Conservation (phyloP, 2,113 vertebrate genomes). For the Semnornis frantzii region DNA sequence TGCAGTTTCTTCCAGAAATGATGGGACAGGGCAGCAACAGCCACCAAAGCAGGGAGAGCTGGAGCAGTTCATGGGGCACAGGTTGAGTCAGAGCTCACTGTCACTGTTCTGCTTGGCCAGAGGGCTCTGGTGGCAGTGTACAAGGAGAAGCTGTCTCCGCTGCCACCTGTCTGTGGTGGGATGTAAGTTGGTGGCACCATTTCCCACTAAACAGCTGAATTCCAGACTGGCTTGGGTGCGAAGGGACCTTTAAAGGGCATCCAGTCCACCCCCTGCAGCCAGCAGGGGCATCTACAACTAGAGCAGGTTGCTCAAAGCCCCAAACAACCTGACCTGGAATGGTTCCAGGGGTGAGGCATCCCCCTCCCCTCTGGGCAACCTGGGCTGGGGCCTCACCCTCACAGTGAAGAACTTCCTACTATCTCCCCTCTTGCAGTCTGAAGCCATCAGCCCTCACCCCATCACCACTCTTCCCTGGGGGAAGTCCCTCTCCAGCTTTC, state of each 20-base stretch:
- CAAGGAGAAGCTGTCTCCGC: background rate
- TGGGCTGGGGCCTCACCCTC: too few relatives aligned
- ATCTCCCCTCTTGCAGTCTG: background rate
- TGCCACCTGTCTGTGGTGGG: too few relatives aligned
- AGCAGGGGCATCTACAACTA: background rate
- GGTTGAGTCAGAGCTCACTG: fast-evolving
- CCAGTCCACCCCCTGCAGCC: background rate
- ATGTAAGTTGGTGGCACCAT: background rate
- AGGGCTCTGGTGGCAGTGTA: background rate
- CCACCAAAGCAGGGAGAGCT: too few relatives aligned
- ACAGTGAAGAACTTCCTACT: background rate
- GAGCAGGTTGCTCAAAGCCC: background rate
- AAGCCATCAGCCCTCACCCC: background rate
- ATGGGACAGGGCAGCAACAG: too few relatives aligned
- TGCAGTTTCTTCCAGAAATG: background rate
- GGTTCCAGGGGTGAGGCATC: background rate
- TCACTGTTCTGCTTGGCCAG: background rate
- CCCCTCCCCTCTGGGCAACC: background rate
- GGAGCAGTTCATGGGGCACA: background rate
- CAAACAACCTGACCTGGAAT: background rate
- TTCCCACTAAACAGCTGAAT: background rate
- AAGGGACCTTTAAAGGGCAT: background rate
- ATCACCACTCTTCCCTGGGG: background rate
- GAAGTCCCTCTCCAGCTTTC: background rate
- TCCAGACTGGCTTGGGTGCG: background rate